Conservation (phyloP, 2,888 invertebrate genomes). For the Aethes cnicana region DNA sequence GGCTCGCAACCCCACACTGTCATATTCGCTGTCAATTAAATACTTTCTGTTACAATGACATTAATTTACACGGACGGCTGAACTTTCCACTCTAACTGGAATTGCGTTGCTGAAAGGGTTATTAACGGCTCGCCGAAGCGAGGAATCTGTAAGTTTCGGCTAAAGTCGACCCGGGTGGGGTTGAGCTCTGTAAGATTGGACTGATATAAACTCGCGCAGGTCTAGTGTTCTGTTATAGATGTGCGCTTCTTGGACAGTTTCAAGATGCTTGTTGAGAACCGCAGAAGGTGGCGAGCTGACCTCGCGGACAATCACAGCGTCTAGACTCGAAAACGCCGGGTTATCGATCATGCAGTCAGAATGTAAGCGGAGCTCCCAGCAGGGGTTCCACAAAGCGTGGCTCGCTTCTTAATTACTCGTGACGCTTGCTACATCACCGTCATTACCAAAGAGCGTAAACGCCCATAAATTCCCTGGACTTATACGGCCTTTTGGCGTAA, state of each 20-base stretch:
- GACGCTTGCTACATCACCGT: slow-evolving; percentile 60
- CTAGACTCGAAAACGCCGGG: slow-evolving; percentile 54
- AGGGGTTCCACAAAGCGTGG: slow-evolving; percentile 59
- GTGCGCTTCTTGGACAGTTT: too few species aligned
- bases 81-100: slow-evolving; percentile 41
- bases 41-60: slow-evolving; percentile 51
- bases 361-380: slow-evolving; percentile 65
- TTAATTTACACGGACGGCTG: slow-evolving; percentile 48
- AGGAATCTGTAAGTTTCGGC: too few species aligned
- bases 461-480: too few species aligned
- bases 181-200: too few species aligned
- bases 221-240: too few species aligned
- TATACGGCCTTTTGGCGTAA: too few species aligned
- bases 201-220: too few species aligned
- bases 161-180: too few species aligned
- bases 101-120: slow-evolving; percentile 47
- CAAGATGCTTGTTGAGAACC: too few species aligned
- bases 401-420: slow-evolving; percentile 74
- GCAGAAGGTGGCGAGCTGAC: too few species aligned
- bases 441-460: too few species aligned
- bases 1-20: slow-evolving; percentile 61
- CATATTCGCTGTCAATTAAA: slow-evolving; percentile 71
- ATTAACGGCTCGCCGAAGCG: slow-evolving; percentile 43
- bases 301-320: slow-evolving; percentile 46
- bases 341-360: slow-evolving; percentile 77